Evolutionary conservation across 2,888 invertebrate genomes (phyloP).

Genomic region (Sicus ferrugineus): DNA sequence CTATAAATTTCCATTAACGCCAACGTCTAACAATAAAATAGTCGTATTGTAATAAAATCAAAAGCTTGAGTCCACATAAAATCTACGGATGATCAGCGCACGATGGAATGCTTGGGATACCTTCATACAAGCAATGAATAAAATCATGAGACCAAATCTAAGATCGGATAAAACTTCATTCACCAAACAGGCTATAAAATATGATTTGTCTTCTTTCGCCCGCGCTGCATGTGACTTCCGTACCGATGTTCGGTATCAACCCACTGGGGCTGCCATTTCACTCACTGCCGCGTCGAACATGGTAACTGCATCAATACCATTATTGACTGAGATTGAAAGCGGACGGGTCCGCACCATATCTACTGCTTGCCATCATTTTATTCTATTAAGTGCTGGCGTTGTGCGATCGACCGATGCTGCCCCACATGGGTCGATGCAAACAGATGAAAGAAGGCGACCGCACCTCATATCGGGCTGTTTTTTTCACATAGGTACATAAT

Average conservation of each 20-base stretch:
- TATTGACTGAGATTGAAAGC: neutral
- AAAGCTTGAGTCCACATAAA: too few relatives aligned
- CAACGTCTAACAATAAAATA: too few relatives aligned
- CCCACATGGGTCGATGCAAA: slow-evolving; percentile 11
- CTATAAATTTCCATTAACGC: too few relatives aligned
- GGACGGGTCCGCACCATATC: too few relatives aligned
- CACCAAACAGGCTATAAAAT: slow-evolving; percentile 8
- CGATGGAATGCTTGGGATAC: too few relatives aligned
- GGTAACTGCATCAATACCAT: neutral
- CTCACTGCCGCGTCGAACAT: slow-evolving; percentile 3
- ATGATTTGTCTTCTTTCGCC: neutral
- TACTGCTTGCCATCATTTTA: neutral
- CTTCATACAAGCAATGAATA: too few relatives aligned
- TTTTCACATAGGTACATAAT: slow-evolving; percentile 19
- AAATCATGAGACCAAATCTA: too few relatives aligned
- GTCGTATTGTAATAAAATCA: too few relatives aligned
- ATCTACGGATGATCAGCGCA: too few relatives aligned
- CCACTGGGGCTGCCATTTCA: slow-evolving; percentile 11
- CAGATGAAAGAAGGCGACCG: slow-evolving; percentile 25
- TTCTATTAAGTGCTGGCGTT: slow-evolving; percentile 26
- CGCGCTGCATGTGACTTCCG: slow-evolving; percentile 28
- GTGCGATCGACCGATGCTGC: neutral
- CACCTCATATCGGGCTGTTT: neutral
- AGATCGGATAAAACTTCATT: too few relatives aligned
- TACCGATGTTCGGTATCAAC: too few relatives aligned